These are phyloP conservation scores for Phoxinus dragarum DNA, from an alignment of 2,797 vertebrate genomes.

Conservation along the genomic window DNA sequence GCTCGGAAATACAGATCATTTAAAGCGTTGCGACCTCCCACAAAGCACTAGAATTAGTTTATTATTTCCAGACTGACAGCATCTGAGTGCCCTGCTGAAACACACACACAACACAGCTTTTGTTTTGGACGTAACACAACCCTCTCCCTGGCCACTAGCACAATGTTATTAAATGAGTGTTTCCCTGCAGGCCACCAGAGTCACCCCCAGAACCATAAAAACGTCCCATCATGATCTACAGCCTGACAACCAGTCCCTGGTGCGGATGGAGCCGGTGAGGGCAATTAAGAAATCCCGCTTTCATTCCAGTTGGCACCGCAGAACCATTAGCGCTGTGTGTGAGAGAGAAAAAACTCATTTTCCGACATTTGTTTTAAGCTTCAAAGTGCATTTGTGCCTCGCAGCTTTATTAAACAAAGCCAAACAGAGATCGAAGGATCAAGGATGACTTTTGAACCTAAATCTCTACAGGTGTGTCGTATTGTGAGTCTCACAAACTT, in stretches of 20 bases:
- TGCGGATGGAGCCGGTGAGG: slow-evolving; percentile 30
- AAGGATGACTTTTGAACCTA: slow-evolving; percentile 12
- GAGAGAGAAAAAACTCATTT: slow-evolving; percentile 20
- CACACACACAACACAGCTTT: slow-evolving; percentile 58
- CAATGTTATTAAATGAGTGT: slow-evolving; percentile 60
- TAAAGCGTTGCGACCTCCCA: slow-evolving; percentile 58
- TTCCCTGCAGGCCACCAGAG: slow-evolving; percentile 65
- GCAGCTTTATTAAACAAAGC: not conserved
- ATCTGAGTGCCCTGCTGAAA: slow-evolving; percentile 6
- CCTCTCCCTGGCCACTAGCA: slow-evolving; percentile 45
- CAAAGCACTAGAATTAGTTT: slow-evolving; percentile 45
- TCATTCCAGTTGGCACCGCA: slow-evolving; percentile 34
- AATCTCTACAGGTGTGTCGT: slow-evolving; percentile 8
- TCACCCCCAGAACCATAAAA: slow-evolving; percentile 60
- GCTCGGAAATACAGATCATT: slow-evolving; percentile 25
- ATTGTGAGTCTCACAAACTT: not conserved
- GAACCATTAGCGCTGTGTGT: slow-evolving; percentile 3
- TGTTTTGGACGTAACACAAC: slow-evolving; percentile 52
- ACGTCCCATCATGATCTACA: slow-evolving; percentile 53
- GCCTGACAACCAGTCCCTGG: slow-evolving; percentile 45
- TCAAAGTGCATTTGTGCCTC: slow-evolving; percentile 17
- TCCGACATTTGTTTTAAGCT: slow-evolving; percentile 32
- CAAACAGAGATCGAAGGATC: not conserved
- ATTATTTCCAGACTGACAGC: slow-evolving; percentile 27
- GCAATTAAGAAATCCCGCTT: slow-evolving; percentile 41